Percentiles rank a stretch among this genome's conserved stretches.
phyloP scores from a whole-genome alignment of 1,140 invertebrate genomes.

The Platyura marginata region DNA sequence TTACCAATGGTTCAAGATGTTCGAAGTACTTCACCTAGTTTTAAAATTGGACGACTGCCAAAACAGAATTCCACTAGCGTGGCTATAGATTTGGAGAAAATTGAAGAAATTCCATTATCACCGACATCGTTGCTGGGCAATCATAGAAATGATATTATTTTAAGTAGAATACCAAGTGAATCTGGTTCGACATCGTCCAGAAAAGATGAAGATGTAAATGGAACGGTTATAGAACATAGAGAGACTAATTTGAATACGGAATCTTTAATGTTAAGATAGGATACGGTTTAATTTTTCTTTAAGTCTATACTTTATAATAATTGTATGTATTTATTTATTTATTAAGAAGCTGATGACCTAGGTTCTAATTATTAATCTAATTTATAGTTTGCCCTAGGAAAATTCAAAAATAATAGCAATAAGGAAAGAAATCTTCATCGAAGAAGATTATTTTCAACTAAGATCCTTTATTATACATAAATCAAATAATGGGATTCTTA shows the following conservation, averaged over 20 bases:
- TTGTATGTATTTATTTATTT: too few species aligned
- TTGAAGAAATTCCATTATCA: constrained; percentile 41
- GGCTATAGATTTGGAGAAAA: constrained; percentile 46
- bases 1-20: constrained; percentile 17
- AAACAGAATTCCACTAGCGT: constrained; percentile 54
- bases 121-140: constrained; percentile 17
- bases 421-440: too few species aligned
- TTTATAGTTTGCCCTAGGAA: too few species aligned
- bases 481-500: too few species aligned
- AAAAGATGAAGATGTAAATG: neutral
- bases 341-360: too few species aligned
- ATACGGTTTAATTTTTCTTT: constrained; percentile 19
- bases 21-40: constrained; percentile 8
- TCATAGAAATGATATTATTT: constrained; percentile 18
- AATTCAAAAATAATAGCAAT: too few species aligned
- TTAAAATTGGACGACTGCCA: constrained; percentile 23
- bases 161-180: constrained; percentile 20
- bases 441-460: too few species aligned
- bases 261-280: constrained; percentile 20
- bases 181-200: constrained; percentile 5
- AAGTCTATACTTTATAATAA: too few species aligned
- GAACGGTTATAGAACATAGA: neutral
- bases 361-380: too few species aligned
- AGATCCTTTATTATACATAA: too few species aligned
- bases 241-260: constrained; percentile 19